These are phyloP conservation scores for Myocastor coypus DNA, from an alignment of 2,113 vertebrate species.

Conservation along the genomic window DNA sequence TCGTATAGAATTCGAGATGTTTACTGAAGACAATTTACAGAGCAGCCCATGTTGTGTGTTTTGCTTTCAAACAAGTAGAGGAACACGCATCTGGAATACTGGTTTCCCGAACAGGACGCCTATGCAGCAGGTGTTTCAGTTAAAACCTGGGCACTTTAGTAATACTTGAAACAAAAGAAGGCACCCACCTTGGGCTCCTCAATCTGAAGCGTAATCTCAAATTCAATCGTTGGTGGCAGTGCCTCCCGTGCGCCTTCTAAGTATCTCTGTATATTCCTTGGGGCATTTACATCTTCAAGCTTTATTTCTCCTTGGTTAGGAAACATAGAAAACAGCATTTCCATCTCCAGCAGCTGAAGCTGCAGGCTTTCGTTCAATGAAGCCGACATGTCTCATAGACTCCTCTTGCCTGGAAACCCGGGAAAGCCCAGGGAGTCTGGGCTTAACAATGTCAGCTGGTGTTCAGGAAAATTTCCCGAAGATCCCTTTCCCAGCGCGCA, in stretches of 20 bases:
- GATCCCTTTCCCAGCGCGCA: not conserved
- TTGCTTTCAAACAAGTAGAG: slow-evolving; percentile 53
- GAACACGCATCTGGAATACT: slow-evolving; percentile 23
- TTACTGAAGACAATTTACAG: slow-evolving; percentile 12
- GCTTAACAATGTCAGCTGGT: not conserved
- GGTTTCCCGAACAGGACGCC: not conserved
- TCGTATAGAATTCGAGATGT: slow-evolving; percentile 21
- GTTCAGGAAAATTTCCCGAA: slow-evolving; percentile 13
- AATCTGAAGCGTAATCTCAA: slow-evolving; percentile 78
- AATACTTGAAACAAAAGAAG: not conserved
- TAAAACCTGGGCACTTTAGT: not conserved
- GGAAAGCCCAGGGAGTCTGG: not conserved
- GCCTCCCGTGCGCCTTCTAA: slow-evolving; percentile 73
- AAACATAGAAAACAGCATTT: slow-evolving; percentile 90
- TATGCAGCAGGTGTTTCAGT: not conserved
- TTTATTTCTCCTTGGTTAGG: slow-evolving; percentile 87
- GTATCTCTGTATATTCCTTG: slow-evolving; percentile 81
- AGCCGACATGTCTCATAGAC: slow-evolving; percentile 80
- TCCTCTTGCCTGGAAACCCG: slow-evolving; percentile 38
- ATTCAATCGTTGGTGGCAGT: slow-evolving; percentile 84
- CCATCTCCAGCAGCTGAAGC: slow-evolving; percentile 88
- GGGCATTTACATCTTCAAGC: slow-evolving; percentile 81
- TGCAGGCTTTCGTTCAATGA: slow-evolving; percentile 82
- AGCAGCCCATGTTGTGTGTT: not conserved
- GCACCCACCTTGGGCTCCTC: slow-evolving; percentile 85